Percentiles rank a stretch among this genome's conserved stretches.
Conservation (phyloP, 1,140 invertebrate species). For the Spodoptera litura region DNA sequence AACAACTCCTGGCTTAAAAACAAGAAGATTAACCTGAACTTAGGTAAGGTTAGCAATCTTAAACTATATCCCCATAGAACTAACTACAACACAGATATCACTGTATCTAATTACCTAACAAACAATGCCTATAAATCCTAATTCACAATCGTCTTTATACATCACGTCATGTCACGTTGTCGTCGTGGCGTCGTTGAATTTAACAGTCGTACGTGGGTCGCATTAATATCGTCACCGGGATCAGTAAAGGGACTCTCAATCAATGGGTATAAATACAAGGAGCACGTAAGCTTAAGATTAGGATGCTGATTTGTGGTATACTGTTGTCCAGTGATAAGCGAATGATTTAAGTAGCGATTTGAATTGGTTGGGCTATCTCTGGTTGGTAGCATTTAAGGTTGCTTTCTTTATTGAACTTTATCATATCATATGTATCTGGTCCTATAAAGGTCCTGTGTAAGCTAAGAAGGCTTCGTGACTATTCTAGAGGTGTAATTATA, state of each 20-base stretch:
- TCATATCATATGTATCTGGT: too few relatives aligned
- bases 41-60: too few relatives aligned
- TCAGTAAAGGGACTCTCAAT: constrained; percentile 30
- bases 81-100: not conserved
- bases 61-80: too few relatives aligned
- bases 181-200: constrained; percentile 21
- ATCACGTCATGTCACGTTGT: constrained; percentile 37
- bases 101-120: not conserved
- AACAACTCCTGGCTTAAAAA: too few relatives aligned
- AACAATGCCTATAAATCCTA: too few relatives aligned
- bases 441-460: too few relatives aligned
- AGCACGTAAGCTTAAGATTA: constrained; percentile 18
- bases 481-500: too few relatives aligned
- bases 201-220: constrained; percentile 27
- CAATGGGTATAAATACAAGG: constrained; percentile 36
- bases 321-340: constrained; percentile 26
- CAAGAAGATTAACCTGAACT: too few relatives aligned
- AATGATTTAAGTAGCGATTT: constrained; percentile 11
- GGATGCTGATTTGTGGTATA: constrained; percentile 4
- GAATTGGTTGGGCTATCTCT: not conserved
- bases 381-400: not conserved
- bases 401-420: too few relatives aligned
- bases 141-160: constrained; percentile 16
- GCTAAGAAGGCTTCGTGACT: too few relatives aligned
- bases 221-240: constrained; percentile 28